Percentiles rank a stretch among this genome's conserved stretches.
phyloP scores from a whole-genome alignment of 2,113 vertebrate species.

The Vulpes lagopus region DNA sequence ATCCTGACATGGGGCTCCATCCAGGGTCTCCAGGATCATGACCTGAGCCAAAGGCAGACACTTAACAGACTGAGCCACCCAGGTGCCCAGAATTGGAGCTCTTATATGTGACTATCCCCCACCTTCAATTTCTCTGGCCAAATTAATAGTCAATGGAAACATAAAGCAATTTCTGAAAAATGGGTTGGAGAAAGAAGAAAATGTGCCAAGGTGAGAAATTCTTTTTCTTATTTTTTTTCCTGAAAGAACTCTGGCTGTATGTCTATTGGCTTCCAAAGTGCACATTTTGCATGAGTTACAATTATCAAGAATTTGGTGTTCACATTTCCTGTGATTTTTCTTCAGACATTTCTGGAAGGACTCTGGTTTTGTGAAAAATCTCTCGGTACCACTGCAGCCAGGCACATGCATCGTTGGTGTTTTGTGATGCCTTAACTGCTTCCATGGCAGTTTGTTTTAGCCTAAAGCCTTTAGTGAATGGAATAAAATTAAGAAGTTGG shows the following conservation, averaged over 20 bases:
- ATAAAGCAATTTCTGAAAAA: conserved; percentile 38
- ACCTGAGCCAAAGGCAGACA: no score
- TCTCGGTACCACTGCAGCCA: conserved; percentile 34
- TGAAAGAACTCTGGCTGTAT: not conserved
- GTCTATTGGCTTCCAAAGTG: not conserved
- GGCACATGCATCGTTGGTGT: not conserved
- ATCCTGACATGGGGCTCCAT: no score
- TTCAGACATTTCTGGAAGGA: conserved; percentile 34
- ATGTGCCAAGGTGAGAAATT: not conserved
- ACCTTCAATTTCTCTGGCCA: not conserved
- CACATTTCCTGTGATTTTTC: not conserved
- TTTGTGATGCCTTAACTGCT: conserved; percentile 14
- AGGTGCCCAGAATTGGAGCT: not conserved
- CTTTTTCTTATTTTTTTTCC: not conserved
- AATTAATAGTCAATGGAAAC: not conserved
- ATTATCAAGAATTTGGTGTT: not conserved
- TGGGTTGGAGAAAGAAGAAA: not conserved
- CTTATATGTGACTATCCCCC: not conserved
- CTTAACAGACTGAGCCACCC: no score
- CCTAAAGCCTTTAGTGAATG: conserved; percentile 39
- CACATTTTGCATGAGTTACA: not conserved
- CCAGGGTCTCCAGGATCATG: no score
- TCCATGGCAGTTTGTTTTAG: conserved; percentile 66
- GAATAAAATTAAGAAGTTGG: conserved; percentile 2
- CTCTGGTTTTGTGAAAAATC: conserved; percentile 49